Base-by-base conservation (phyloP, 1,140 invertebrate species). In the Zaprionus tsacasi region DNA sequence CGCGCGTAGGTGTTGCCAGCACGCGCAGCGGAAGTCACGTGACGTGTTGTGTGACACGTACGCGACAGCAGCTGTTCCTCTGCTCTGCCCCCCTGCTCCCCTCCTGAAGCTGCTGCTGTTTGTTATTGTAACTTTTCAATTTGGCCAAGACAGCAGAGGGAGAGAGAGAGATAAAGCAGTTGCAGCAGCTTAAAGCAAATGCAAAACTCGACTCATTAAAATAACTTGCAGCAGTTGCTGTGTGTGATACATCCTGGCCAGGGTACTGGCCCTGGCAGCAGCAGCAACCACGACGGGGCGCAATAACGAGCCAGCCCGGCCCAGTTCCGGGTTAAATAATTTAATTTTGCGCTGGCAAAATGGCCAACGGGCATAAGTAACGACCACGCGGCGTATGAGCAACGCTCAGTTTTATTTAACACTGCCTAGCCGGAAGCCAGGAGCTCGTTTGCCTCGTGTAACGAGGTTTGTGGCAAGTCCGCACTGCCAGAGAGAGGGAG, bases 311-410 rank as follows among this genome's bases (percentile, higher is more conserved):
- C 33, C 11, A 54, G 52, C 70, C 70, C 83, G 83, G 78, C 85
- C 85, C 85, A 89, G 85, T 88, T 88, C 85, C 85, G 85, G 85
- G 85, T 85, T 88, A 88, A 88, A 88, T 88, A 88, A 88, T 88
- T 88, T 89, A 88, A 88, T 88, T 88, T 89, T 45, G 40, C 75
- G 65, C 78, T 78, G 85, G 85, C 75, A 85, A 78, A 86, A 89
- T 88, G 85, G 86, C 85, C 81, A 89, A 70, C 78, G 86, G 85
- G 78, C 85, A 79, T 88, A 89, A 89, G 85, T 83, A 83, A 88
- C 79, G 80, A 72, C 82, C 76, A 76, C 72, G 76, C 76, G 76
- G 78, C 85, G 82, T 87, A 86, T 86, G 82, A 81, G 85, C 85
- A 88, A 89, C 80, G 85, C 82, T 80, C 85, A 88, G 77, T 88